Percentiles rank a stretch among this genome's conserved stretches.
Evolutionary conservation across 2,797 vertebrate genomes (phyloP).

Genomic region (Paratrypauchen microcephalus): DNA sequence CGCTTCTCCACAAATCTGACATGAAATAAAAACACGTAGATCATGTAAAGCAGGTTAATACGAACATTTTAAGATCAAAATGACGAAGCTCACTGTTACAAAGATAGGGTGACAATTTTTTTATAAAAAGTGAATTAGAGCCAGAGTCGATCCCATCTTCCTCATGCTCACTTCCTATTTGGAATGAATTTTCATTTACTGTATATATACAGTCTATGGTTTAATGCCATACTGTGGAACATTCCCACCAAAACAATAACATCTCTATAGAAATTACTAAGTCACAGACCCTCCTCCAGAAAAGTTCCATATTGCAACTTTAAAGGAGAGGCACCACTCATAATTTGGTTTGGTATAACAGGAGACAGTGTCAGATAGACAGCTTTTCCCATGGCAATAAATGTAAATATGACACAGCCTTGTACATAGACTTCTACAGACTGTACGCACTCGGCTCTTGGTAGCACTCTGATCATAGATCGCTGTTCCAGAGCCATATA

Average conservation of each 20-base stretch:
- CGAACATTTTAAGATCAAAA: too few species aligned
- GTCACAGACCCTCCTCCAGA: not conserved
- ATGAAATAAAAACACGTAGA: too few species aligned
- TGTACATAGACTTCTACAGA: slow-evolving; percentile 64
- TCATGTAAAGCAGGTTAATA: too few species aligned
- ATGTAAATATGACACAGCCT: slow-evolving; percentile 56
- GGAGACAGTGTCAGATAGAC: slow-evolving; percentile 29
- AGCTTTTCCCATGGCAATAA: slow-evolving; percentile 61
- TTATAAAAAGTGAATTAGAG: too few species aligned
- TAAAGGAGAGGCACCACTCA: slow-evolving; percentile 15
- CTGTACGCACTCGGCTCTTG: slow-evolving; percentile 47
- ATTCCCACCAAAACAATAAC: not conserved
- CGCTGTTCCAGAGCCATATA: slow-evolving; percentile 44
- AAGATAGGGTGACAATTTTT: too few species aligned
- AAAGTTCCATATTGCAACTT: not conserved
- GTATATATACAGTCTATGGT: too few species aligned
- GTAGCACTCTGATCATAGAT: slow-evolving; percentile 40
- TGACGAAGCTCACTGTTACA: too few species aligned
- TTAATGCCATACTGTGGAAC: not conserved
- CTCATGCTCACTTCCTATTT: too few species aligned
- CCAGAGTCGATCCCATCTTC: too few species aligned
- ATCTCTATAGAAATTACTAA: not conserved
- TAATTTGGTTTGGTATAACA: slow-evolving; percentile 34
- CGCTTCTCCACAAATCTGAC: not conserved
- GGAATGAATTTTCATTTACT: too few species aligned